Conservation (phyloP, 2,888 invertebrate species). For the Oeneis ivallda region DNA sequence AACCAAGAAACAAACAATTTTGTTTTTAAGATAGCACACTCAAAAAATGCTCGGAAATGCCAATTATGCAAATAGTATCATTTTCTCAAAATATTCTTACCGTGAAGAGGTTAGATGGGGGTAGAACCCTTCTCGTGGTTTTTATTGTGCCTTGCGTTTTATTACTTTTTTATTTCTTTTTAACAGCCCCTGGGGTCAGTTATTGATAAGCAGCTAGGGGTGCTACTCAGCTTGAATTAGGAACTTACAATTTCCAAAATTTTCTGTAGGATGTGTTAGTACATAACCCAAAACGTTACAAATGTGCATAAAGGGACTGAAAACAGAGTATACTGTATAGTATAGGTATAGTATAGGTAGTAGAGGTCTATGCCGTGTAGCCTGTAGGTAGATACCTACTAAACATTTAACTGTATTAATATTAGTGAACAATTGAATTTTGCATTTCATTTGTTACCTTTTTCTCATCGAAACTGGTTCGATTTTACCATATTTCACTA, state of each 20-base stretch:
- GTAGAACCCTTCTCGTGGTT: constrained; percentile 62
- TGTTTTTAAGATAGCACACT: constrained; percentile 1
- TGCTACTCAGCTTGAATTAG: constrained; percentile 19
- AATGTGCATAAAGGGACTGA: too few species aligned
- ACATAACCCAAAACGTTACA: too few species aligned
- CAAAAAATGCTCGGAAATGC: constrained; percentile 40
- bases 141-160: constrained; percentile 73
- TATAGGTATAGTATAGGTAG: too few species aligned
- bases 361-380: too few species aligned
- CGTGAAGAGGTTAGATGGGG: constrained; percentile 52
- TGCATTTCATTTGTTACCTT: too few species aligned
- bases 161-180: constrained; percentile 80
- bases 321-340: too few species aligned
- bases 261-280: too few species aligned
- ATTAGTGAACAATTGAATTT: too few species aligned
- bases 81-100: constrained; percentile 38
- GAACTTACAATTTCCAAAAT: background rate
- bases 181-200: constrained; percentile 56
- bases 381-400: too few species aligned
- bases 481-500: background rate
- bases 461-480: background rate
- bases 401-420: too few species aligned
- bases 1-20: too few species aligned
- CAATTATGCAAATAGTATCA: constrained; percentile 49
- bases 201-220: constrained; percentile 36